These are phyloP conservation scores for Polypterus bichir DNA, from an alignment of 2,113 vertebrate genomes.

Conservation along the genomic window DNA sequence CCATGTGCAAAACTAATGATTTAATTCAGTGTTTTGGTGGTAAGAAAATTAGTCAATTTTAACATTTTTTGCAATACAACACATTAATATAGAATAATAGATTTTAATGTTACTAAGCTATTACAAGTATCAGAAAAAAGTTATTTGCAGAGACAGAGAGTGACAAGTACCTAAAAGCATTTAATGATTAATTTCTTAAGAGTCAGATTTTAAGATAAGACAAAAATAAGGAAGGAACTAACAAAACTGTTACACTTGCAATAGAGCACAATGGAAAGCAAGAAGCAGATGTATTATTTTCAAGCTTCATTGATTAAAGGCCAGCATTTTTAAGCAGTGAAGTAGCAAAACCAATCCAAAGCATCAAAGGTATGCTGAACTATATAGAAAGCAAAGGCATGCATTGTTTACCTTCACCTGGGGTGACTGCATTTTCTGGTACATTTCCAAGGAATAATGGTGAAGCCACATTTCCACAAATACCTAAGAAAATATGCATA, in stretches of 20 bases:
- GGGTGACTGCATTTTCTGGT: constrained; percentile 94
- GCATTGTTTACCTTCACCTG: constrained; percentile 77
- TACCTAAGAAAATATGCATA: constrained; percentile 44
- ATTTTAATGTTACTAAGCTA: too few species aligned
- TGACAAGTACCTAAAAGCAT: too few species aligned
- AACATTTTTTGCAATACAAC: too few species aligned
- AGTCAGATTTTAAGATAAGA: too few species aligned
- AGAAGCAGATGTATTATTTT: neutral
- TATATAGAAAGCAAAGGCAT: neutral
- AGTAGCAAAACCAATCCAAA: neutral
- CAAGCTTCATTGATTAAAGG: neutral
- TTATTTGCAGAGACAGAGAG: too few species aligned
- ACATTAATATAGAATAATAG: too few species aligned
- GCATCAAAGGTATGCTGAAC: neutral
- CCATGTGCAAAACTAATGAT: too few species aligned
- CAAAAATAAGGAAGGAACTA: too few species aligned
- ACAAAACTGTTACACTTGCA: neutral
- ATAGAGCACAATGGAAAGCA: neutral
- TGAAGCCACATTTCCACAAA: constrained; percentile 98
- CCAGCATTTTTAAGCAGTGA: neutral
- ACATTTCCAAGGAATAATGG: constrained; percentile 91
- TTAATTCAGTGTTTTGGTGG: too few species aligned
- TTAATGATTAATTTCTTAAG: too few species aligned
- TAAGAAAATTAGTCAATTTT: too few species aligned
- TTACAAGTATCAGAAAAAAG: too few species aligned